Base-by-base conservation (phyloP, 2,113 vertebrate genomes). In the Brachypteracias leptosomus region DNA sequence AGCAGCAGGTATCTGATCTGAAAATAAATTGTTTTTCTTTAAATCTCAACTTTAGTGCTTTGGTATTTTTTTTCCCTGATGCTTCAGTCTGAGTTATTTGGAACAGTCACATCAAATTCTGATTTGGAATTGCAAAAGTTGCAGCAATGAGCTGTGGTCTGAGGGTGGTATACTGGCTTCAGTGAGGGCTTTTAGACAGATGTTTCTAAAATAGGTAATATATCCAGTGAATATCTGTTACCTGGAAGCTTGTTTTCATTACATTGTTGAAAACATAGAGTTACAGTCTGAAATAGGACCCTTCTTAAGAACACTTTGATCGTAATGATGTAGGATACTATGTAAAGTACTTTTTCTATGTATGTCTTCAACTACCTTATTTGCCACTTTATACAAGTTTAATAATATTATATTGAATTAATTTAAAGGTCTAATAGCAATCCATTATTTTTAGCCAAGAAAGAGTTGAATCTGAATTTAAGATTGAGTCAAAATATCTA, bases 21-120 rank as follows among this genome's bases (percentile, higher is more conserved):
- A 97, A 98, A 98, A 97, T 36, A 97, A 98, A 97, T 96, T 95
- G 85, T 95, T 97, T 96, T 87, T 73, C 44, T n/a, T 91, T 95
- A 91, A 94, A 85, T 75, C 55, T 35, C 19, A 79, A 26, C 66
- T 29, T 76, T 51, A 51, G 57, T 67, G 26, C 21, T 91, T 54
- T 77, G 6, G 42, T 57, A n/a, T 44, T 82, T 74, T 75, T 76
- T 40, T 55, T 3, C 7, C 26, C 26, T 67, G 36, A 24, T 66
- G 21, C 14, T 89, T 92, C 33, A 67, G 40, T 58, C 14, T 82
- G 49, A 87, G 52, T 70, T 51, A 31, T 35, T 58, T 31, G 47
- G 24, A 91, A 61, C 7, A 58, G 17, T 17, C 3, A 1, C 10
- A 71, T 46, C 52, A 86, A 62, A 71, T 78, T 87, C 75, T 88